Evolutionary conservation across 2,113 vertebrate species (phyloP).

Genomic region (Hemichromis elongatus): DNA sequence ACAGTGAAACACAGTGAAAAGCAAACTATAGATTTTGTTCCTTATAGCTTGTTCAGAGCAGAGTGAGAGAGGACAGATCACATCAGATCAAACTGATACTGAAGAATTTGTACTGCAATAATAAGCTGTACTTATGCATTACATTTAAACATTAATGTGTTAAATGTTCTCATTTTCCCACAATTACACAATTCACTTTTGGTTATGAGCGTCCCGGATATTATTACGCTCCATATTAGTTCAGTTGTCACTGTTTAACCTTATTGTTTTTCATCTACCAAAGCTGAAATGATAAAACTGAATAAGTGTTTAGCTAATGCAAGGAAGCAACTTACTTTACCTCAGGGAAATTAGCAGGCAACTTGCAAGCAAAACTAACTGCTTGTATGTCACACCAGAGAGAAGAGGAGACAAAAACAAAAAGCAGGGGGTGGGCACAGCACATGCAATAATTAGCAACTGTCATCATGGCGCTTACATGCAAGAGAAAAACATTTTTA

Average conservation of each 20-base stretch:
- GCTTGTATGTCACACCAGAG: slow-evolving; percentile 5
- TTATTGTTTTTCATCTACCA: not conserved
- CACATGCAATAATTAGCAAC: slow-evolving; percentile 34
- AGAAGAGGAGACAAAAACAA: slow-evolving; percentile 11
- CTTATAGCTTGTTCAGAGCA: not conserved
- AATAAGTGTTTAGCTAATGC: not conserved
- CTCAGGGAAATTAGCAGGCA: slow-evolving; percentile 36
- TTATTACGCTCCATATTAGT: not conserved
- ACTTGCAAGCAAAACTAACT: slow-evolving; percentile 2
- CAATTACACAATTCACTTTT: not conserved
- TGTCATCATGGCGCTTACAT: slow-evolving; percentile 1
- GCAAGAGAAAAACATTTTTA: not conserved
- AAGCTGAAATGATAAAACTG: not conserved
- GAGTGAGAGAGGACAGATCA: not conserved
- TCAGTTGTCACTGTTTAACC: not conserved
- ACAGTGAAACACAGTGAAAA: no score
- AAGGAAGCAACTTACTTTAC: not conserved
- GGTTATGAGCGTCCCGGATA: not conserved
- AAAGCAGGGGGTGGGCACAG: slow-evolving; percentile 3
- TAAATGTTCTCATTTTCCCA: not conserved
- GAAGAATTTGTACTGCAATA: not conserved
- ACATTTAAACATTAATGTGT: not conserved
- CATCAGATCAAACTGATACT: not conserved
- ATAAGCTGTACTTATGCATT: not conserved
- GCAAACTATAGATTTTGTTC: not conserved